Base-by-base conservation (phyloP, 2,888 invertebrate genomes). In the Eudemis profundana region DNA sequence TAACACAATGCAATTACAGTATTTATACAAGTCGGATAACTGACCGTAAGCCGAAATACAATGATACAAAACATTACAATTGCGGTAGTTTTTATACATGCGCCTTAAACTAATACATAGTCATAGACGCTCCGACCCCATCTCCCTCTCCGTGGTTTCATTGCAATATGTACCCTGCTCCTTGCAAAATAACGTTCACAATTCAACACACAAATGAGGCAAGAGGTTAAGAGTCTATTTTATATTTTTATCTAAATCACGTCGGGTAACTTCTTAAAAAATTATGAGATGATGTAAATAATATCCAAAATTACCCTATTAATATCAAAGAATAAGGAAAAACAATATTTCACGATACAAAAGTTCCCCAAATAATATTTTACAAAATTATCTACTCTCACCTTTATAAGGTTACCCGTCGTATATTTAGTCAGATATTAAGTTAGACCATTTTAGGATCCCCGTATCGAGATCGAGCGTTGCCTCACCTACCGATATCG, bases 11-110 rank as follows among this genome's bases (percentile, higher is more conserved):
- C 56, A 49, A 42, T 53, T 54, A 42, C 40, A 70, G 61, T 46
- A 62, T 67, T 67, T 62, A 68, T 67, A 67, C 67, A 67, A 60
- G 62, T 67, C 68, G 61, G 69, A 72, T 69, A 69, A 21, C 64
- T 64, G 46, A 67, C 69, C 69, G 71, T 68, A 74, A 69, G 73
- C 72, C 71, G 72, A 71, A 74, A 67, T 70, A 66, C 65, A 61
- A 68, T 49, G 36, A 65, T 53, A 59, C 51, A 53, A 60, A 63
- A 60, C 19, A 38, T 60, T 36, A 46, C 33, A 50, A 40, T 51
- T 50, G 59, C 29, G 23, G 46, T 57, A 59, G 3, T 36, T 59
- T 14, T 50, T 44, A 57, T 57, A 50, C 57, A 64, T 36, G 53
- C 47, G 51, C n/a, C 23, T 65, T 47, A 65, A 38, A 36, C 8